Percentiles rank a stretch among this genome's conserved stretches.
phyloP scores from a whole-genome alignment of 2,113 vertebrate species.

The Rhineura floridana region DNA sequence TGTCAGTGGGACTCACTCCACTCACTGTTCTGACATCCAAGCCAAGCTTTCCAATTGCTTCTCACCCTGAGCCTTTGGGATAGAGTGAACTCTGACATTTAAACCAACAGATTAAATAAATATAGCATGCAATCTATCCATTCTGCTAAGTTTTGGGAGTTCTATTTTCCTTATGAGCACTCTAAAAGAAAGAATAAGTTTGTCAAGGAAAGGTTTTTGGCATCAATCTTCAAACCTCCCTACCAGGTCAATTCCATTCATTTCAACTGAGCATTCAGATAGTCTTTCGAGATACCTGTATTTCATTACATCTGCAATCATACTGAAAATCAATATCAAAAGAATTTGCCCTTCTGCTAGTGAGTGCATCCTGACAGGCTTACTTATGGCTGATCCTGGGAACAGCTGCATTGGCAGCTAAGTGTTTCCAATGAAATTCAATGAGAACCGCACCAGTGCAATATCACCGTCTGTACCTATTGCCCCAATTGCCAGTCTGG shows the following conservation, averaged over 20 bases:
- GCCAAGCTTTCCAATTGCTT: not conserved
- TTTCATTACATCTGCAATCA: constrained; percentile 8
- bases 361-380: not conserved
- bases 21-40: not conserved
- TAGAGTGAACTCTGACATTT: not conserved
- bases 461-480: not conserved
- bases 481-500: not conserved
- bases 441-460: not conserved
- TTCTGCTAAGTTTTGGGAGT: not conserved
- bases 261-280: not conserved
- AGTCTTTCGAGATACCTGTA: not conserved
- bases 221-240: not conserved
- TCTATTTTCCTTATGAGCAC: not conserved
- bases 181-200: not conserved
- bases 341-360: not conserved
- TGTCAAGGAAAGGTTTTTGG: not conserved
- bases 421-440: not conserved
- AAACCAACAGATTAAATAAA: not conserved
- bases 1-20: no score
- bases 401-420: not conserved
- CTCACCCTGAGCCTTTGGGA: not conserved
- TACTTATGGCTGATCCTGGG: not conserved
- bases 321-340: constrained; percentile 13
- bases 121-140: not conserved
- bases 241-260: not conserved